Evolutionary conservation across 2,888 invertebrate genomes (phyloP).

Genomic region (Hipparchia sbordonii): DNA sequence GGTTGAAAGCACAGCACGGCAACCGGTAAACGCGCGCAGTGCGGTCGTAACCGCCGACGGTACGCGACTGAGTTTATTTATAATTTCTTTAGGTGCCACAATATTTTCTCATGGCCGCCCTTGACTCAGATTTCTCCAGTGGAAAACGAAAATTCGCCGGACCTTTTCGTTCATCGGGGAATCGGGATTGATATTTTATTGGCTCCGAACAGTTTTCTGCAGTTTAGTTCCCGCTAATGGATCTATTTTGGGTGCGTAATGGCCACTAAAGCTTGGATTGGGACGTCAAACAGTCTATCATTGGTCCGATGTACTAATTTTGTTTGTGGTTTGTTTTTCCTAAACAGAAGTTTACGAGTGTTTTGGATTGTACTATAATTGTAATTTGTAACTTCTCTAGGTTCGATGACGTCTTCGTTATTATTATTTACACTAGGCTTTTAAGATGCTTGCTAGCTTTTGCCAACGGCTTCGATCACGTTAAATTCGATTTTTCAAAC

Average conservation of each 20-base stretch:
- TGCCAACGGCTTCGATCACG: too few relatives aligned
- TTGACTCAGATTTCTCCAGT: constrained; percentile 65
- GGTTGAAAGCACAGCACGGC: constrained; percentile 34
- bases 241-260: constrained; percentile 33
- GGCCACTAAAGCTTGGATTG: constrained; percentile 31
- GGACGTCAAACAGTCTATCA: constrained; percentile 34
- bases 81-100: constrained; percentile 65
- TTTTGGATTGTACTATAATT: constrained; percentile 9
- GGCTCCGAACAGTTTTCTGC: constrained; percentile 35
- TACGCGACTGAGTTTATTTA: constrained; percentile 76
- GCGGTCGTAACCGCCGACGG: constrained; percentile 39
- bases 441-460: too few relatives aligned
- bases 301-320: constrained; percentile 8
- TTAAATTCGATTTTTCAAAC: too few relatives aligned
- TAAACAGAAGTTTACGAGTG: constrained; percentile 13
- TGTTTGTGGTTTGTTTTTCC: constrained; percentile 12
- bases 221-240: constrained; percentile 35
- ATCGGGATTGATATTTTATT: constrained; percentile 33
- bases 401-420: background rate
- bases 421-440: too few relatives aligned
- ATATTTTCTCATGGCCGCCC: constrained; percentile 73
- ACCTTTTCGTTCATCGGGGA: constrained; percentile 20
- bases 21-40: constrained; percentile 34
- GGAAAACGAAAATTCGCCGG: constrained; percentile 35
- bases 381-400: background rate